A percentile compares a stretch with the other conserved stretches of the same genome.
Conservation (phyloP, 2,113 vertebrate species). For the Sylvicapra grimmia region DNA sequence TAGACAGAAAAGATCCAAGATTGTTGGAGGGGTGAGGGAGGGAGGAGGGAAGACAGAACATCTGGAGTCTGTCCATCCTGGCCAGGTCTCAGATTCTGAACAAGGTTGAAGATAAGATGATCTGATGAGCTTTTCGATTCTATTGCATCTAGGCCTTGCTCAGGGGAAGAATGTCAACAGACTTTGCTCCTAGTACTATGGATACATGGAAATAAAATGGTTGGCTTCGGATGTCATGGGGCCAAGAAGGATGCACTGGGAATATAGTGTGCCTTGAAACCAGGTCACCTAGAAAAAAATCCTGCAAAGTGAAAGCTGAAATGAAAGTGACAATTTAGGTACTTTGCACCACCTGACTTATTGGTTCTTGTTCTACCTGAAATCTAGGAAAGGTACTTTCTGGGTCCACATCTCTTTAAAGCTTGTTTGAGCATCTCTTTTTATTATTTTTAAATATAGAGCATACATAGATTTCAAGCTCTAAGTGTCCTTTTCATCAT, state of each 20-base stretch:
- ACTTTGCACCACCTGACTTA: not conserved
- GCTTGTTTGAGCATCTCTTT: not conserved
- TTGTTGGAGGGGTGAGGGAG: not conserved
- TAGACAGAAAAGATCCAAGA: not conserved
- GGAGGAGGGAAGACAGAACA: not conserved
- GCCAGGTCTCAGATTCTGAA: not conserved
- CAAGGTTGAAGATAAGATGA: not conserved
- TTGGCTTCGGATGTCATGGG: not conserved
- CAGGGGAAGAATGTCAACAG: not conserved
- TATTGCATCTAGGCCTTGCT: slow-evolving; percentile 13
- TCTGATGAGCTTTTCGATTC: not conserved
- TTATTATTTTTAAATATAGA: slow-evolving; percentile 20
- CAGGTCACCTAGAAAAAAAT: slow-evolving; percentile 5
- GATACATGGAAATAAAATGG: slow-evolving; percentile 10
- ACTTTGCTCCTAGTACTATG: not conserved
- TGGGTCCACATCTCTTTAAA: slow-evolving; percentile 7
- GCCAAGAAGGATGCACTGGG: not conserved
- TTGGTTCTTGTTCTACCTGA: not conserved
- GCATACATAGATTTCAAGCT: not conserved
- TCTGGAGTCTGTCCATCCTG: not conserved
- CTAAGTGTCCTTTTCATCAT: slow-evolving; percentile 17
- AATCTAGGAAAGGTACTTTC: not conserved
- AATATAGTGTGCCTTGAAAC: slow-evolving; percentile 18
- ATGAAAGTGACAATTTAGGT: not conserved
- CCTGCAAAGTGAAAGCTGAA: slow-evolving; percentile 24